These are phyloP conservation scores for Pholis gunnellus DNA, from an alignment of 2,113 vertebrate genomes.

Conservation along the genomic window DNA sequence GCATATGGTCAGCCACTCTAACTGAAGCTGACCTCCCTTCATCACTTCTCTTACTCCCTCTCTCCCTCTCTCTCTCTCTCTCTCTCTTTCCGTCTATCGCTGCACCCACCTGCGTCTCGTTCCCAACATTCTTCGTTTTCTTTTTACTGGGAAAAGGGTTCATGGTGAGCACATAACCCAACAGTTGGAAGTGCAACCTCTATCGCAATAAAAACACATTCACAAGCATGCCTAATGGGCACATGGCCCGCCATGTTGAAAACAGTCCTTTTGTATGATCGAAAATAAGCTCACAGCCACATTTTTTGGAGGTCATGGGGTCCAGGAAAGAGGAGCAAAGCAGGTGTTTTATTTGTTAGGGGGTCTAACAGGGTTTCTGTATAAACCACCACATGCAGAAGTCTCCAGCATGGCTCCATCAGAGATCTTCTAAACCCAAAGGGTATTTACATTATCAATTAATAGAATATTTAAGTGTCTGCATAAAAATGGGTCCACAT, in stretches of 20 bases:
- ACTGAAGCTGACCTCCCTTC: conserved; percentile 8
- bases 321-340: conserved; percentile 24
- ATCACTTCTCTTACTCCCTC: not conserved
- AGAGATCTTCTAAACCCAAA: conserved; percentile 51
- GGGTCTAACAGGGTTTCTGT: conserved; percentile 7
- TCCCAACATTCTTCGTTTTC: conserved; percentile 43
- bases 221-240: conserved; percentile 44
- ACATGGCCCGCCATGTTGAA: conserved; percentile 49
- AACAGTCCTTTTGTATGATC: conserved; percentile 26
- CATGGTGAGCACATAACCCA: conserved; percentile 31
- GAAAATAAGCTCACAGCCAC: conserved; percentile 22
- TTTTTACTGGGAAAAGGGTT: conserved; percentile 51
- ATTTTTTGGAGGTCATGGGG: conserved; percentile 15
- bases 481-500: conserved; percentile 56
- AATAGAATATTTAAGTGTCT: conserved; percentile 73
- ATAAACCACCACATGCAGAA: conserved; percentile 9
- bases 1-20: conserved; percentile 7
- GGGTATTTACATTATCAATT: conserved; percentile 79
- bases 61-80: not conserved
- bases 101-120: conserved; percentile 57
- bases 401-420: conserved; percentile 26
- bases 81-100: not conserved
- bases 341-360: conserved; percentile 23
- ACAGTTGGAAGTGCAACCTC: conserved; percentile 47
- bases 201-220: conserved; percentile 58